phyloP scores from a whole-genome alignment of 2,113 vertebrate genomes.

The Thalassoma bifasciatum region DNA sequence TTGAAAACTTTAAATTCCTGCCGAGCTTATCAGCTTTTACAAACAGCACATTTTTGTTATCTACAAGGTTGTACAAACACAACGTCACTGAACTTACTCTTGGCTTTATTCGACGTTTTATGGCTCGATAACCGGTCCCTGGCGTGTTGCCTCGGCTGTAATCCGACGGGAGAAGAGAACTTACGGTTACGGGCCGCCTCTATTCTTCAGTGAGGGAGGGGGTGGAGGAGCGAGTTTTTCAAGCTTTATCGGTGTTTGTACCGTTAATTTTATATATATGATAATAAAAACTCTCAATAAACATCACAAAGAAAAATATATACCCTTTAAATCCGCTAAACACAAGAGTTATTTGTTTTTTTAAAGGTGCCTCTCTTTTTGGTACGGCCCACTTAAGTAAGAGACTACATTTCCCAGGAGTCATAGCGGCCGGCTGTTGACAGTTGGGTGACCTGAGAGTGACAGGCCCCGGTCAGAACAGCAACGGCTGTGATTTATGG shows the following conservation, averaged over 20 bases:
- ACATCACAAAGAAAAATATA: background rate
- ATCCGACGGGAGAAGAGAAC: slow-evolving; percentile 73
- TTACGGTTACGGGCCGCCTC: background rate
- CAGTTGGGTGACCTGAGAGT: background rate
- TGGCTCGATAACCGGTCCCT: background rate
- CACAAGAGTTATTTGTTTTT: background rate
- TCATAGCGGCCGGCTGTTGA: background rate
- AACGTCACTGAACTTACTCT: slow-evolving; percentile 60
- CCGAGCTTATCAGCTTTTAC: background rate
- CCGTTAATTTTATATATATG: fast-evolving
- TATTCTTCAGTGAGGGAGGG: slow-evolving; percentile 42
- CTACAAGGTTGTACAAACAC: background rate
- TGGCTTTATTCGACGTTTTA: slow-evolving; percentile 70
- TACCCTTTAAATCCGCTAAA: fast-evolving
- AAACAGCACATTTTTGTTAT: fast-evolving
- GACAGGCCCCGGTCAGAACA: background rate
- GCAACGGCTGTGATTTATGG: background rate
- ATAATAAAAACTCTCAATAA: fast-evolving
- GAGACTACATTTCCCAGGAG: slow-evolving; percentile 68
- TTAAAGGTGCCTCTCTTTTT: background rate
- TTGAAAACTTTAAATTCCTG: background rate
- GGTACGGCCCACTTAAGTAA: slow-evolving; percentile 53
- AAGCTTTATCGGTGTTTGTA: background rate
- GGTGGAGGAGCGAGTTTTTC: background rate
- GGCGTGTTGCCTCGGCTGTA: slow-evolving; percentile 59